Base-by-base conservation (phyloP, 2,888 invertebrate species). In the Dascillus cervinus region DNA sequence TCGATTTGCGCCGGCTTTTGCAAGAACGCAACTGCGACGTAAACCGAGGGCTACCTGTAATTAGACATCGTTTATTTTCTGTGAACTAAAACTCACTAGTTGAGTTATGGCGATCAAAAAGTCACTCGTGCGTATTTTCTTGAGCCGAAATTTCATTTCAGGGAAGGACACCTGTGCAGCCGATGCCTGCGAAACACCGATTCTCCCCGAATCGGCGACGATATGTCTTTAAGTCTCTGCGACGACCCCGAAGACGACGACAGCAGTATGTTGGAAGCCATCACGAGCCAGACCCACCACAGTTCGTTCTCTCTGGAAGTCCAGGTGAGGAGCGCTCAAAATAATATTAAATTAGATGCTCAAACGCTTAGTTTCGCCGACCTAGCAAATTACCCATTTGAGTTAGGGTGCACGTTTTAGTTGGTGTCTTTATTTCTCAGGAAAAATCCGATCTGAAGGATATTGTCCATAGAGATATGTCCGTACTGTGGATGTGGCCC, bases 111-210 rank as follows among this genome's bases (percentile, higher is more conserved):
- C n/a, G n/a, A n/a, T n/a, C n/a, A n/a, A n/a, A n/a, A n/a, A n/a
- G n/a, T n/a, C n/a, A n/a, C n/a, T n/a, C n/a, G n/a, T n/a, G n/a
- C n/a, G n/a, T n/a, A n/a, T n/a, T n/a, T n/a, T n/a, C n/a, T n/a
- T n/a, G n/a, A n/a, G n/a, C n/a, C n/a, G n/a, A n/a, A 30, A 39
- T 11, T 38, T 41, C 34, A 43, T 57, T 57, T 3, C 64, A 86
- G 86, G 56, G 83, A 85, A 72, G 87, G 86, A 6, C 83, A 85
- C 55, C 72, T 87, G 53, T 88, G 88, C 63, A 78, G 81, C 50
- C 75, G 84, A 52, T 88, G 88, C 60, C 69, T 87, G 29, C 72
- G 85, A 37, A 78, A 75, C 25, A 73, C 79, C 31, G 75, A 75
- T 34, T 66, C 68, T 26, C 62, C 52, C 30, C 58, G 55, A 13